Conservation (phyloP, 2,797 vertebrate species). For the Pangasius krempfi region DNA sequence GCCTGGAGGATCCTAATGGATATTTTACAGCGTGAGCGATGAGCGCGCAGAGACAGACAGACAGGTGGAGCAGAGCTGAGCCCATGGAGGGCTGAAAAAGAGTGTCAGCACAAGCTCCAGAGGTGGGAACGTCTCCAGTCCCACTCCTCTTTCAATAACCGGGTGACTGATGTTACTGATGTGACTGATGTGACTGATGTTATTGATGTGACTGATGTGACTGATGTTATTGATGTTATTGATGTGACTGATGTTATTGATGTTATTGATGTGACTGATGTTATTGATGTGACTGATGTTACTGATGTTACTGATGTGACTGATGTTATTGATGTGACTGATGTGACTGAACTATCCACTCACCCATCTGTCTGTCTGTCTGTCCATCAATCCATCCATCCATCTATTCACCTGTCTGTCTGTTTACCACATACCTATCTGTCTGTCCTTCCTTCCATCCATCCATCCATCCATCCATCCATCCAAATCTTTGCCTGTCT, state of each 20-base stretch:
- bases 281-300: no score
- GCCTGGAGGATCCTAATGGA: slow-evolving; percentile 47
- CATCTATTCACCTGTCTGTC: not conserved
- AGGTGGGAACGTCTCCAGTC: slow-evolving; percentile 1
- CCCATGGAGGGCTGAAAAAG: not conserved
- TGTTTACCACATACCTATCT: not conserved
- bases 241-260: no score
- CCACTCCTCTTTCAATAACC: not conserved
- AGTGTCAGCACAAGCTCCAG: not conserved
- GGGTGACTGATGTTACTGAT: not conserved
- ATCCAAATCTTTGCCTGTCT: not conserved
- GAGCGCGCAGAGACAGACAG: slow-evolving; percentile 29
- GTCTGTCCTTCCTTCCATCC: not conserved
- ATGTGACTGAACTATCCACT: not conserved
- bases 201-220: no score
- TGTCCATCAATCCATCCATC: not conserved
- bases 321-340: not conserved
- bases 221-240: no score
- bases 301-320: no score
- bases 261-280: no score
- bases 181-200: not conserved
- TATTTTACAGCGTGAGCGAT: slow-evolving; percentile 49
- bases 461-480: not conserved
- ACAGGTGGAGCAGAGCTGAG: not conserved
- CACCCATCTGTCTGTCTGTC: not conserved